phyloP scores from a whole-genome alignment of 2,888 invertebrate species.

The Dryadula phaetusa region DNA sequence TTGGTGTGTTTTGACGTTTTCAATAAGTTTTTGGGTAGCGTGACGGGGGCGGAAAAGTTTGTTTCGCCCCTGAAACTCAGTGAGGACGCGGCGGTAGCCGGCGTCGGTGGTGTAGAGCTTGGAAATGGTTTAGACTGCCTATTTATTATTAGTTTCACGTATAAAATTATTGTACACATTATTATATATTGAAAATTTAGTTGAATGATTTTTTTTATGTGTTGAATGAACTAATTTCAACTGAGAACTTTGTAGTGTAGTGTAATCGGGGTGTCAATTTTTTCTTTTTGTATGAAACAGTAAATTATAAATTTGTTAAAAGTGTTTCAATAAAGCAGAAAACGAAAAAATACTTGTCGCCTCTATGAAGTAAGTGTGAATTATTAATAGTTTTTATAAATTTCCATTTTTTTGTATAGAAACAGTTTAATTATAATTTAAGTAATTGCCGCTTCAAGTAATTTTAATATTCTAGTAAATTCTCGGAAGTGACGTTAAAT shows the following conservation, averaged over 20 bases:
- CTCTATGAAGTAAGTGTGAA: slow-evolving; percentile 5
- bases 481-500: slow-evolving; percentile 20
- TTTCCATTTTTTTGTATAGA: not conserved
- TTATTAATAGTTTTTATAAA: not conserved
- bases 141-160: slow-evolving; percentile 15
- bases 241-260: not conserved
- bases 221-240: too few relatives aligned
- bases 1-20: slow-evolving; percentile 45
- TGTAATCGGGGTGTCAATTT: not conserved
- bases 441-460: slow-evolving; percentile 11
- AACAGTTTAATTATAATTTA: slow-evolving; percentile 4
- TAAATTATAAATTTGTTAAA: not conserved
- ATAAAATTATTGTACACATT: slow-evolving; percentile 15
- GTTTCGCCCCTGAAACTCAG: slow-evolving; percentile 59
- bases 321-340: slow-evolving; percentile 4
- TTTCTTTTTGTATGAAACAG: not conserved
- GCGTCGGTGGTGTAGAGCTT: slow-evolving; percentile 64
- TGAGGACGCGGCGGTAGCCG: slow-evolving; percentile 69
- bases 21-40: slow-evolving; percentile 54
- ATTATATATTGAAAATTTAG: not conserved
- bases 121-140: slow-evolving; percentile 25
- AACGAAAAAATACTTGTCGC: not conserved
- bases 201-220: not conserved
- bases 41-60: slow-evolving; percentile 63
- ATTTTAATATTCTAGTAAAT: slow-evolving; percentile 12